Evolutionary conservation across 2,888 invertebrate species (phyloP).

Genomic region (Nyleta sp.): DNA sequence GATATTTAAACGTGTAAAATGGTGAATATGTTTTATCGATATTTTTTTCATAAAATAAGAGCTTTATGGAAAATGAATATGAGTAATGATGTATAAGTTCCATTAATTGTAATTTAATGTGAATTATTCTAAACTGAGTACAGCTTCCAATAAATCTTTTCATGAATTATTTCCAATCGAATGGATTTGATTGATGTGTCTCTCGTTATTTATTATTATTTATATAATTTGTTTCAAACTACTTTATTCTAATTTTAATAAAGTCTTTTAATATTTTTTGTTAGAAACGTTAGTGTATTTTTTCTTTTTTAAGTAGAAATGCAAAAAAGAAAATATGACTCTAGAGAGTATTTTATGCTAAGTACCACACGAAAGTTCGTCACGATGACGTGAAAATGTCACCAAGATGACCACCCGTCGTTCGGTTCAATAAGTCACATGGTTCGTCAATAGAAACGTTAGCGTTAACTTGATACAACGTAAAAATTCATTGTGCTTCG

Average conservation of each 20-base stretch:
- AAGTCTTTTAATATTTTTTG: too few relatives aligned
- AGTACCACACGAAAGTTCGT: too few relatives aligned
- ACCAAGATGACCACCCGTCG: slow-evolving; percentile 24
- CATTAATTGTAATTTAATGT: slow-evolving; percentile 56
- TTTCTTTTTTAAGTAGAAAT: too few relatives aligned
- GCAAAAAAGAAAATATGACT: too few relatives aligned
- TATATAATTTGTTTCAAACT: not conserved
- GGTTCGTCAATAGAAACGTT: too few relatives aligned
- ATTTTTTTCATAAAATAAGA: slow-evolving; percentile 42
- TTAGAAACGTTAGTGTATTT: too few relatives aligned
- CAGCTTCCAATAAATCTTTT: slow-evolving; percentile 60
- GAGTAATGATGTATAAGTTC: slow-evolving; percentile 43
- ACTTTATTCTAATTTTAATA: too few relatives aligned
- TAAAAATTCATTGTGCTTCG: too few relatives aligned
- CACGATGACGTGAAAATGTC: not conserved
- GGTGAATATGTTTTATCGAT: slow-evolving; percentile 27
- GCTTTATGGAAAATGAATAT: slow-evolving; percentile 39
- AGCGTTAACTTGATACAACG: too few relatives aligned
- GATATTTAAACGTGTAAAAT: too few relatives aligned
- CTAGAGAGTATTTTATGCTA: too few relatives aligned
- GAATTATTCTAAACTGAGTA: slow-evolving; percentile 46
- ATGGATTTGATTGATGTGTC: slow-evolving; percentile 3
- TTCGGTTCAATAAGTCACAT: not conserved
- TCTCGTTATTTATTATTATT: not conserved
- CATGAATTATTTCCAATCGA: slow-evolving; percentile 43